Conservation (phyloP, 2,113 vertebrate genomes). For the Nyctibius bracteatus region DNA sequence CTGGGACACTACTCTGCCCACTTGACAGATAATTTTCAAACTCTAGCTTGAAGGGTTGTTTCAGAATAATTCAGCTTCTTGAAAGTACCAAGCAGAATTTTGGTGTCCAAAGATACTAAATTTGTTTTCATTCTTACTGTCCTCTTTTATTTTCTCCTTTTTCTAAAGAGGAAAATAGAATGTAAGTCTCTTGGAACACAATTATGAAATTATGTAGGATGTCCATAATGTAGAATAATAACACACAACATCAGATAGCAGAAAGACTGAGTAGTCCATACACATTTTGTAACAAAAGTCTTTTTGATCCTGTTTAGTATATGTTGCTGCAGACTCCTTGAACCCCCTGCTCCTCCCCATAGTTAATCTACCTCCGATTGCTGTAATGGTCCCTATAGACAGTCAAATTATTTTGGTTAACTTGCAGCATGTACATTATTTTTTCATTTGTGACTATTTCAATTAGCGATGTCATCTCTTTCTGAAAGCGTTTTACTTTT, state of each 20-base stretch:
- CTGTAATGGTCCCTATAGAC: not conserved
- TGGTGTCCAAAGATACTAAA: not conserved
- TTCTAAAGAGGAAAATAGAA: not conserved
- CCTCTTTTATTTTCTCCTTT: not conserved
- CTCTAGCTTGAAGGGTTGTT: not conserved
- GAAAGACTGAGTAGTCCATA: not conserved
- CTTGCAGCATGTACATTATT: not conserved
- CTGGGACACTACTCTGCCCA: not conserved
- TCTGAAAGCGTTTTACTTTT: constrained; percentile 17
- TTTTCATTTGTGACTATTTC: constrained; percentile 35
- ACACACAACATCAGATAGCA: not conserved
- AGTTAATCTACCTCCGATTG: not conserved
- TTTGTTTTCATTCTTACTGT: not conserved
- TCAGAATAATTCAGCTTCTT: not conserved
- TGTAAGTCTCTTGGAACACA: not conserved
- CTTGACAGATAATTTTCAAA: not conserved
- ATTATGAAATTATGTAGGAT: not conserved
- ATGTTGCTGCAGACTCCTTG: not conserved
- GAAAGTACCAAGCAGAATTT: not conserved
- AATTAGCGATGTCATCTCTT: constrained; percentile 24
- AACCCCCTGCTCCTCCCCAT: not conserved
- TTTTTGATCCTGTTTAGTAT: not conserved
- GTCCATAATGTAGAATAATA: not conserved
- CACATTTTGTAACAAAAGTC: not conserved
- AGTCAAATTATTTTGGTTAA: constrained; percentile 6